Conservation (phyloP, 2,797 vertebrate genomes). For the Hapalemur alaotrensis region DNA sequence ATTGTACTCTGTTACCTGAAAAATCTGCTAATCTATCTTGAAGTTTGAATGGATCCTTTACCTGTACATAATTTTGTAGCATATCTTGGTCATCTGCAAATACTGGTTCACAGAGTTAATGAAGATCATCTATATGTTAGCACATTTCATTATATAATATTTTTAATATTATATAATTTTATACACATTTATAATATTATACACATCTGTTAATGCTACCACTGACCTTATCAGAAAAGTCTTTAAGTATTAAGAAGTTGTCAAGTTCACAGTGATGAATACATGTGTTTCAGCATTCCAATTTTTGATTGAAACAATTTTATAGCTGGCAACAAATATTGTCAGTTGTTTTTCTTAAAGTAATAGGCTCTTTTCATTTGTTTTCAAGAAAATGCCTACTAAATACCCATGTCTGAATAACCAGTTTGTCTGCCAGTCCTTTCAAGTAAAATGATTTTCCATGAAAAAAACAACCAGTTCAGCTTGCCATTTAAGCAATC, state of each 20-base stretch:
- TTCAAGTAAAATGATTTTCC: constrained; percentile 10
- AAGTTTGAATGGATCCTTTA: not conserved
- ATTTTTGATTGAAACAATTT: not conserved
- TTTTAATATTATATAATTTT: not conserved
- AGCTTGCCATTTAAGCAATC: not conserved
- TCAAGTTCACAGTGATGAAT: not conserved
- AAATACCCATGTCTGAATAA: not conserved
- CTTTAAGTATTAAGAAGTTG: not conserved
- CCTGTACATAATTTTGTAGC: not conserved
- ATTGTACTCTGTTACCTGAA: not conserved
- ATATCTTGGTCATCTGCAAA: not conserved
- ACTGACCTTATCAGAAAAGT: not conserved
- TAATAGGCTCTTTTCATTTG: not conserved
- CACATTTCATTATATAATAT: not conserved
- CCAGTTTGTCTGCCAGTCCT: not conserved
- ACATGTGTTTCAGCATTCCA: not conserved
- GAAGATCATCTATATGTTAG: not conserved
- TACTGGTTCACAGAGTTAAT: not conserved
- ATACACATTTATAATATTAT: too few relatives aligned
- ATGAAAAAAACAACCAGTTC: not conserved
- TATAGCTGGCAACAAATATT: not conserved
- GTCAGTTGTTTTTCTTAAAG: not conserved
- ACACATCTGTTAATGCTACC: not conserved
- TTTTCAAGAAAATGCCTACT: not conserved
- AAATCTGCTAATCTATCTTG: not conserved